These are phyloP conservation scores for Calyptomena viridis DNA, from an alignment of 2,113 vertebrate genomes.

Conservation along the genomic window DNA sequence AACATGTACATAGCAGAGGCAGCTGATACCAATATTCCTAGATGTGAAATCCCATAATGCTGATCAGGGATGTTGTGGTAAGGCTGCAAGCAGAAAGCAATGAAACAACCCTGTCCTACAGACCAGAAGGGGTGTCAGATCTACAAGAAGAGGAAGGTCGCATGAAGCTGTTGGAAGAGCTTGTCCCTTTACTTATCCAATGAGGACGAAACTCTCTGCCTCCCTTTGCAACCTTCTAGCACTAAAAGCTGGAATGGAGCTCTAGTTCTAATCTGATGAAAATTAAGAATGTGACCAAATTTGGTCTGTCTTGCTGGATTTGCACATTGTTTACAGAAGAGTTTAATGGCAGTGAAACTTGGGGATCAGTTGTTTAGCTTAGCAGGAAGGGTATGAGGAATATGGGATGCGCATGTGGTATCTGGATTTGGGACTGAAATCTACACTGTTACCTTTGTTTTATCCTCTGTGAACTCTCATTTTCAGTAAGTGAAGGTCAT, in stretches of 20 bases:
- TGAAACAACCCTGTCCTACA: neutral
- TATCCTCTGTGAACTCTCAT: constrained; percentile 32
- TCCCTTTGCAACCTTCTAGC: neutral
- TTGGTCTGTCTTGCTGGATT: neutral
- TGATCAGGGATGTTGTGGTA: neutral
- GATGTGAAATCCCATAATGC: neutral
- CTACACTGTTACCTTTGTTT: constrained; percentile 23
- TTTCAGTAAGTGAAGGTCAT: constrained; percentile 12
- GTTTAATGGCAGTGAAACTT: neutral
- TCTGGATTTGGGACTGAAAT: neutral
- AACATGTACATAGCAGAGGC: neutral
- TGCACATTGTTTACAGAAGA: neutral
- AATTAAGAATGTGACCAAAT: constrained; percentile 1
- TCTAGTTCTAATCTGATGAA: neutral
- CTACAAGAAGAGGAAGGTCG: neutral
- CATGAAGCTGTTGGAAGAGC: neutral
- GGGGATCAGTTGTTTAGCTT: neutral
- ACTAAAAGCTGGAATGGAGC: neutral
- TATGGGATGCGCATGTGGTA: neutral
- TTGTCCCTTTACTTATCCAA: neutral
- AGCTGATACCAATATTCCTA: neutral
- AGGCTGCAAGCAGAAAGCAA: neutral
- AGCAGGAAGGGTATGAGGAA: neutral
- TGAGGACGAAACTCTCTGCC: neutral
- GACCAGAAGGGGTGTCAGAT: neutral